Percentiles rank a stretch among this genome's conserved stretches.
Evolutionary conservation across 1,140 invertebrate genomes (phyloP).

Genomic region (Cyclargus thomasi): DNA sequence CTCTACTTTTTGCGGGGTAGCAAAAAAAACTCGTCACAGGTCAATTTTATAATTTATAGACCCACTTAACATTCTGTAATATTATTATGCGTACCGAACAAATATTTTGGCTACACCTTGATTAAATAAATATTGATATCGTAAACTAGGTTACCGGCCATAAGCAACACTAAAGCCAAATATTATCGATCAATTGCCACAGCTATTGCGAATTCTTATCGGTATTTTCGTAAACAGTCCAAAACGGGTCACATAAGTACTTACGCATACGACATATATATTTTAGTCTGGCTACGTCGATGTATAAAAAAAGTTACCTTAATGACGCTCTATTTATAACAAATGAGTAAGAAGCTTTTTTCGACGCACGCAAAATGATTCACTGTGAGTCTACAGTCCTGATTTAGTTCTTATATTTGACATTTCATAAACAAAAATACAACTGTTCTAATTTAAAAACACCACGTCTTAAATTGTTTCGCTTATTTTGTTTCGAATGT

Average conservation of each 20-base stretch:
- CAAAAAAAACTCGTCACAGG: no score
- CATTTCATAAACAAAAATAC: constrained; percentile 34
- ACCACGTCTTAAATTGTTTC: constrained; percentile 6
- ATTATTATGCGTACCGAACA: constrained; percentile 13
- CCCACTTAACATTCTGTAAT: neutral
- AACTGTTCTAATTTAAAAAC: constrained; percentile 4
- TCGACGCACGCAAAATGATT: constrained; percentile 57
- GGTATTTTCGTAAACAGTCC: constrained; percentile 57
- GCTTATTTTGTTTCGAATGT: neutral
- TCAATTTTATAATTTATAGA: no score
- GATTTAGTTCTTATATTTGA: constrained; percentile 59
- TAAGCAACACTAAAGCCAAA: constrained; percentile 57
- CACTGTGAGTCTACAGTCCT: constrained; percentile 49
- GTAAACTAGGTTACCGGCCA: constrained; percentile 66
- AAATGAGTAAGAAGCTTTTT: constrained; percentile 46
- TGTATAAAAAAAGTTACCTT: constrained; percentile 22
- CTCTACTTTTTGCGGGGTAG: no score
- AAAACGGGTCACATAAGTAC: constrained; percentile 62
- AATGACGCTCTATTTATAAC: constrained; percentile 50
- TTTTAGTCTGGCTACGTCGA: constrained; percentile 40
- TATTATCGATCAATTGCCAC: constrained; percentile 57
- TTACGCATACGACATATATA: constrained; percentile 34
- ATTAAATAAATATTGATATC: constrained; percentile 69
- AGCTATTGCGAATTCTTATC: constrained; percentile 69
- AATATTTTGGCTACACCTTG: constrained; percentile 52